phyloP scores from a whole-genome alignment of 1,140 invertebrate genomes.

The Dufourea novaeangliae region DNA sequence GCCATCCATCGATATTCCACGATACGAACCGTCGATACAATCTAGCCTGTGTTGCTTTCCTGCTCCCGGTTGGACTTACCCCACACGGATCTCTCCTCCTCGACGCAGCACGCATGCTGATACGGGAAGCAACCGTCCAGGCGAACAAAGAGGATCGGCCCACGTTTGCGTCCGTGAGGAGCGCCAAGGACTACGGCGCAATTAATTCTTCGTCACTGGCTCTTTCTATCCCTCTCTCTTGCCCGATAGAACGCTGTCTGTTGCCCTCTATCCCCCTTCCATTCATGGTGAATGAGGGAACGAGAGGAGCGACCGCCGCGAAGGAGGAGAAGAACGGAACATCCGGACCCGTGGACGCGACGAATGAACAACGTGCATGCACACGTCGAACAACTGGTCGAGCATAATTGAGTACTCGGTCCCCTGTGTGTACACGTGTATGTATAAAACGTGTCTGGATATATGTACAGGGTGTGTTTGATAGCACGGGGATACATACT shows the following conservation, averaged over 20 bases:
- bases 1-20: not conserved
- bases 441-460: too few relatives aligned
- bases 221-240: not conserved
- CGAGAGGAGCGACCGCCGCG: slow-evolving; percentile 7
- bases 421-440: not conserved
- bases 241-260: not conserved
- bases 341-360: slow-evolving; percentile 61
- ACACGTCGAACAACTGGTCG: slow-evolving; percentile 53
- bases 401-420: slow-evolving; percentile 56
- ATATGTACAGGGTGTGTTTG: too few relatives aligned
- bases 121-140: slow-evolving; percentile 55
- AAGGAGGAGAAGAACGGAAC: slow-evolving; percentile 32
- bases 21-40: not conserved
- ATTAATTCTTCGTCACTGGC: slow-evolving; percentile 67
- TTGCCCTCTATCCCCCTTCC: too few relatives aligned
- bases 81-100: slow-evolving; percentile 36
- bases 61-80: slow-evolving; percentile 42
- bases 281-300: slow-evolving; percentile 24
- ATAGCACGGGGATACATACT: too few relatives aligned
- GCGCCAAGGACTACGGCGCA: slow-evolving; percentile 63
- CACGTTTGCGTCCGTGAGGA: slow-evolving; percentile 55
- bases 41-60: slow-evolving; percentile 27
- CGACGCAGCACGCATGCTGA: slow-evolving; percentile 35
- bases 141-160: slow-evolving; percentile 62
- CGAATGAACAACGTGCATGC: slow-evolving; percentile 55